Percentiles rank a stretch among this genome's conserved stretches.
Evolutionary conservation across 2,113 vertebrate genomes (phyloP).

Genomic region (Vimba vimba): DNA sequence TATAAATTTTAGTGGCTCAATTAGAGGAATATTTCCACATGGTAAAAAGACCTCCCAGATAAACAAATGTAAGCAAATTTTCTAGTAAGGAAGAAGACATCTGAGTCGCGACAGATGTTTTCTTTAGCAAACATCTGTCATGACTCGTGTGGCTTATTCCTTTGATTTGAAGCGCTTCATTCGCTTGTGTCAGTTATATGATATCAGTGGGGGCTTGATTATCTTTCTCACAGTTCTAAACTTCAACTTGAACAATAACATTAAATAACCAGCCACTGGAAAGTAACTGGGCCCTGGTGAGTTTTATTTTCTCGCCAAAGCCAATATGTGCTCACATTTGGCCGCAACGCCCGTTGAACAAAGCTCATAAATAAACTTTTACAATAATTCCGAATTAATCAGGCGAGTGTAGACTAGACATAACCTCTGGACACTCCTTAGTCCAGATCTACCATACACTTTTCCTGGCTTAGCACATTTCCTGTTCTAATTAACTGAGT

Average conservation of each 20-base stretch:
- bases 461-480: not conserved
- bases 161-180: not conserved
- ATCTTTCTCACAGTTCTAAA: not conserved
- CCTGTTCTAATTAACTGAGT: not conserved
- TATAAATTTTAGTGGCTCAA: not conserved
- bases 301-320: slow-evolving; percentile 9
- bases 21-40: not conserved
- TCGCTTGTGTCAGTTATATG: not conserved
- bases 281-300: not conserved
- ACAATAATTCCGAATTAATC: not conserved
- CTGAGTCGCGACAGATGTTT: not conserved
- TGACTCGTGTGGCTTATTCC: not conserved
- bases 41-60: not conserved
- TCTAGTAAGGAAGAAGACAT: not conserved
- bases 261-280: not conserved
- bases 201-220: not conserved
- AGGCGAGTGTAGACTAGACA: not conserved
- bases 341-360: not conserved
- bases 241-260: not conserved
- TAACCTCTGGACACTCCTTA: not conserved
- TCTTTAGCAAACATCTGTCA: slow-evolving; percentile 10
- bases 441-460: not conserved
- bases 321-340: not conserved
- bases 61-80: not conserved
- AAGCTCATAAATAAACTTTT: not conserved